Conservation (phyloP, 2,888 invertebrate species). For the Trachelus troglodyta region DNA sequence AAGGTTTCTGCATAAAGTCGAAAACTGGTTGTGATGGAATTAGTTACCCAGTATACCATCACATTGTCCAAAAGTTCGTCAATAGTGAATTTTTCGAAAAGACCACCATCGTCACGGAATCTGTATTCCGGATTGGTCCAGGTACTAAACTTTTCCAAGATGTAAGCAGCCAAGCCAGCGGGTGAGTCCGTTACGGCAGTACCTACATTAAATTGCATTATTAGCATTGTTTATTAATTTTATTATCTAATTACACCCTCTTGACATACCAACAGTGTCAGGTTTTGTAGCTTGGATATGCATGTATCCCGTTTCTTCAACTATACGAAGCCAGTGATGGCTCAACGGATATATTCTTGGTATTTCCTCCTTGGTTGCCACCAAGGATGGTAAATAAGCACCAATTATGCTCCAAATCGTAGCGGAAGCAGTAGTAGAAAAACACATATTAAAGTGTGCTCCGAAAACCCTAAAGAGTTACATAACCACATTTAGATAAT, state of each 20-base stretch:
- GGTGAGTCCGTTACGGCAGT: constrained; percentile 81
- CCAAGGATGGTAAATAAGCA: constrained; percentile 69
- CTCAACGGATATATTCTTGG: constrained; percentile 70
- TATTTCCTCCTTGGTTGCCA: constrained; percentile 69
- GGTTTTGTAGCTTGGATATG: constrained; percentile 91
- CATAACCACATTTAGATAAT: not conserved
- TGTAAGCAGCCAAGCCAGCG: constrained; percentile 87
- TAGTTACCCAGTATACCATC: constrained; percentile 85
- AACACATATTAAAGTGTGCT: constrained; percentile 76
- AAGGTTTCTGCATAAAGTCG: constrained; percentile 79
- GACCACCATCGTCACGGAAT: constrained; percentile 73
- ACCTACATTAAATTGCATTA: constrained; percentile 66
- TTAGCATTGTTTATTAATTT: not conserved
- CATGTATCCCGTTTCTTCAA: constrained; percentile 72
- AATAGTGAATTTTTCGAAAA: constrained; percentile 74
- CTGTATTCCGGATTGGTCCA: constrained; percentile 74
- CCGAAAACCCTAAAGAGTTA: constrained; percentile 67
- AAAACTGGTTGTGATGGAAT: constrained; percentile 79
- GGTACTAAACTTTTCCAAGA: constrained; percentile 88
- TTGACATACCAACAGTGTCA: constrained; percentile 80
- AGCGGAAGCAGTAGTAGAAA: constrained; percentile 48
- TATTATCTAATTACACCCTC: not conserved
- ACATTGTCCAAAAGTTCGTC: constrained; percentile 81
- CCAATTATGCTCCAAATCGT: constrained; percentile 67
- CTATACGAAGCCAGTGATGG: constrained; percentile 44